Evolutionary conservation across 2,797 vertebrate species (phyloP), one percentile per base, ranked within the genome.

Genomic region (Leptodactylus fallax): DNA sequence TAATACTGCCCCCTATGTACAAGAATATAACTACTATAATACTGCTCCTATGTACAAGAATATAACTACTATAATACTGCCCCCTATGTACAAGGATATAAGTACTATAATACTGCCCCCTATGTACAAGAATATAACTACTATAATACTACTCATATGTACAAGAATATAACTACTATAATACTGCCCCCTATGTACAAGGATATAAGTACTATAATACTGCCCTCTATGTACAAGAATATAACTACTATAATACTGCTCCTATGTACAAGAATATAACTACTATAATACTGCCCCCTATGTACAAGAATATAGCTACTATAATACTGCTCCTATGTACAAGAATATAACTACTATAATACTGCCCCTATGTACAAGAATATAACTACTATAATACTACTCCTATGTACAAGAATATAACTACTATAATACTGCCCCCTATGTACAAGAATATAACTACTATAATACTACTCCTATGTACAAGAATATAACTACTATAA

Each of bases 321-420:
- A 23, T 65, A 23, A 65, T 65, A 23, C 61, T 65, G 61, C 61
- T 11, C 61, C 21, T 23, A 65, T 65, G n/a, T 65, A 65, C 61
- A 65, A 65, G 61, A 65, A 65, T 65, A 61, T 61, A 61, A 61
- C 60, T 65, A 65, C 61, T 65, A 60, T 60, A 60, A 60, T 60
- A 60, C 58, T 60, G 58, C 14, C 17, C 58, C 58, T 61, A 61
- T 61, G 58, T 65, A 65, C 61, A 65, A 23, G 7, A 65, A 65
- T 65, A 65, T 65, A 65, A 65, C 61, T 65, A 65, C 61, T 65
- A 65, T 65, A 65, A 65, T 65, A 65, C 61, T 65, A 21, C n/a
- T n/a, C 60, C 60, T 61, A 61, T 61, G 19, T 61, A 21, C 60
- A 61, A 61, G 60, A 61, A 61, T 61, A 61, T 61, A 61, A 65